Conservation (phyloP, 2,888 invertebrate genomes). For the Nycteola revayana region DNA sequence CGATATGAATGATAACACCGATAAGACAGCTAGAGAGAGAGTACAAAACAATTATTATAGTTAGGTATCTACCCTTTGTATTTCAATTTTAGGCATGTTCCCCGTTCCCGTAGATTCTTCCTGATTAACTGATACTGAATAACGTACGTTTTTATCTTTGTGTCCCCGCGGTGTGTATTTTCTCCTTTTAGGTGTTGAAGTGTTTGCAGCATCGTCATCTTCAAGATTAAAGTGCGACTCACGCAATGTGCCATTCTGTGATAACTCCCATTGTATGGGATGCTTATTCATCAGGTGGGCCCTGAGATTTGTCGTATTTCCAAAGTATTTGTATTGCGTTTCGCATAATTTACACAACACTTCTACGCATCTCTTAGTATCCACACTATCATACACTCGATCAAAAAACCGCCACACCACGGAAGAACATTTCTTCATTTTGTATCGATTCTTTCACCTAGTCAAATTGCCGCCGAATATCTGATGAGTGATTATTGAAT, state of each 20-base stretch:
- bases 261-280: slow-evolving; percentile 73
- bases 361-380: slow-evolving; percentile 58
- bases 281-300: slow-evolving; percentile 69
- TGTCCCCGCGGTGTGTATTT: slow-evolving; percentile 49
- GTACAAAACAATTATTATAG: slow-evolving; percentile 42
- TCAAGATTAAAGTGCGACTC: slow-evolving; percentile 47
- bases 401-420: slow-evolving; percentile 75
- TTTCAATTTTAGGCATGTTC: slow-evolving; percentile 62
- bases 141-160: slow-evolving; percentile 68
- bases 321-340: slow-evolving; percentile 71
- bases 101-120: slow-evolving; percentile 39
- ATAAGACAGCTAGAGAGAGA: slow-evolving; percentile 26
- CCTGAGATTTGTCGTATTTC: slow-evolving; percentile 72
- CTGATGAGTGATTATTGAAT: slow-evolving; percentile 43
- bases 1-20: slow-evolving; percentile 27
- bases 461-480: slow-evolving; percentile 58
- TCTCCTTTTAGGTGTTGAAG: slow-evolving; percentile 46
- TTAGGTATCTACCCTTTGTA: slow-evolving; percentile 61
- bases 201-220: slow-evolving; percentile 48
- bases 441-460: slow-evolving; percentile 45
- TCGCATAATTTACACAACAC: slow-evolving; percentile 77
- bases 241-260: slow-evolving; percentile 60
- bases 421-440: slow-evolving; percentile 71
- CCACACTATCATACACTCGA: slow-evolving; percentile 48
- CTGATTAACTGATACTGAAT: slow-evolving; percentile 61